Evolutionary conservation across 2,888 invertebrate genomes (phyloP).

Genomic region (Acronicta aceris): DNA sequence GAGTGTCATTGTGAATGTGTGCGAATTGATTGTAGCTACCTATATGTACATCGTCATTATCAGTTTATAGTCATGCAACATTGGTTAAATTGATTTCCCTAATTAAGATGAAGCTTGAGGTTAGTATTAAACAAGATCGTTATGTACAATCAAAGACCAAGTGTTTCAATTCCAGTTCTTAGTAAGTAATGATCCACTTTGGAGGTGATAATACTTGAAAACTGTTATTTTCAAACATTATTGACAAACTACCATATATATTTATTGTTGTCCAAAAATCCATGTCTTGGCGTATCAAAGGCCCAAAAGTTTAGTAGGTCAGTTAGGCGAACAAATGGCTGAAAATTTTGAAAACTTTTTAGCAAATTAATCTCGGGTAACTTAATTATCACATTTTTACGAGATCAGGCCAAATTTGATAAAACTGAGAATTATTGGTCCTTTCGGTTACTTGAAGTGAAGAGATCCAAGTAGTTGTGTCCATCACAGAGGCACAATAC

Average conservation of each 20-base stretch:
- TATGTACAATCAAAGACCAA: slow-evolving; percentile 10
- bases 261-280: background rate
- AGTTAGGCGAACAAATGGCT: background rate
- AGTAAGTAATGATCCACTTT: slow-evolving; percentile 13
- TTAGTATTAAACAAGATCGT: slow-evolving; percentile 39
- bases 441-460: background rate
- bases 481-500: slow-evolving; percentile 9
- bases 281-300: slow-evolving; percentile 8
- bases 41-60: slow-evolving; percentile 76
- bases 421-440: background rate
- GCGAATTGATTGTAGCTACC: slow-evolving; percentile 58
- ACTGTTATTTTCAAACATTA: slow-evolving; percentile 6
- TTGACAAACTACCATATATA: background rate
- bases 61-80: slow-evolving; percentile 72
- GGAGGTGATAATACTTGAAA: background rate
- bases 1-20: slow-evolving; percentile 44
- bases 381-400: background rate
- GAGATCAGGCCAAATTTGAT: background rate
- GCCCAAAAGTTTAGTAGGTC: slow-evolving; percentile 19
- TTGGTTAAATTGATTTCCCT: slow-evolving; percentile 75
- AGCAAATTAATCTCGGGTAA: background rate
- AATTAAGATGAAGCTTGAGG: slow-evolving; percentile 67
- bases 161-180: slow-evolving; percentile 13
- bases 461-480: background rate
- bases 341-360: slow-evolving; percentile 7